These are phyloP conservation scores for Seriola aureovittata DNA, from an alignment of 2,113 vertebrate genomes.

Conservation along the genomic window DNA sequence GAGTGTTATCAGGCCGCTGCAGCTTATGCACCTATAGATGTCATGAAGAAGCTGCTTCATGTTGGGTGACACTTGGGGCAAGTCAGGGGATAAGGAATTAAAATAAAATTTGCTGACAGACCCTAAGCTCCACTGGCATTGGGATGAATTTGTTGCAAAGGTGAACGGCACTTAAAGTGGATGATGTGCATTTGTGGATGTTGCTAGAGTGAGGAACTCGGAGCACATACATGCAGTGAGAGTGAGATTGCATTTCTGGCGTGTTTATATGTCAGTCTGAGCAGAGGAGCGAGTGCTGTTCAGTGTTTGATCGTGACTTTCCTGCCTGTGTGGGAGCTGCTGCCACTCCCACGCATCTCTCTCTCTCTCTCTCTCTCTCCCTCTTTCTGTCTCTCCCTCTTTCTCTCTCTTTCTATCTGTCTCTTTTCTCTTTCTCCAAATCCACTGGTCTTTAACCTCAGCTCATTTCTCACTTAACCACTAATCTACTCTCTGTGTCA, in stretches of 20 bases:
- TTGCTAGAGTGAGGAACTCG: background rate
- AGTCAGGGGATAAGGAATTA: slow-evolving; percentile 16
- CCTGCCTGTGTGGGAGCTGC: slow-evolving; percentile 56
- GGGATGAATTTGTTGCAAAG: background rate
- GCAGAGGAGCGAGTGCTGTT: slow-evolving; percentile 28
- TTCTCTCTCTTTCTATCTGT: background rate
- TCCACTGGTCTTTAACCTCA: slow-evolving; percentile 57
- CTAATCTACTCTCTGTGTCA: slow-evolving; percentile 14
- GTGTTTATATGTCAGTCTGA: slow-evolving; percentile 53
- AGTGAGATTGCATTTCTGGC: slow-evolving; percentile 15
- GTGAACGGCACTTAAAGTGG: background rate
- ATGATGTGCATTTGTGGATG: background rate
- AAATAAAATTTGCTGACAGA: slow-evolving; percentile 9
- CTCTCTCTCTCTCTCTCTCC: background rate
- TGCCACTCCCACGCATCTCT: slow-evolving; percentile 52
- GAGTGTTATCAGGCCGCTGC: slow-evolving; percentile 31
- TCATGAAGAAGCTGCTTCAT: slow-evolving; percentile 22
- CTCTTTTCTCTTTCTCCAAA: slow-evolving; percentile 37
- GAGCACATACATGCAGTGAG: background rate
- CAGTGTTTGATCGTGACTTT: slow-evolving; percentile 61
- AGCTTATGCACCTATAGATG: slow-evolving; percentile 26
- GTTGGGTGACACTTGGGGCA: background rate
- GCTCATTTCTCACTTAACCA: slow-evolving; percentile 40
- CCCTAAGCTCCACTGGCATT: background rate
- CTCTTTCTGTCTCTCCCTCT: slow-evolving; percentile 9